A percentile compares a stretch with the other conserved stretches of the same genome.
Conservation (phyloP, 2,888 invertebrate species). For the Microchrysa polita region DNA sequence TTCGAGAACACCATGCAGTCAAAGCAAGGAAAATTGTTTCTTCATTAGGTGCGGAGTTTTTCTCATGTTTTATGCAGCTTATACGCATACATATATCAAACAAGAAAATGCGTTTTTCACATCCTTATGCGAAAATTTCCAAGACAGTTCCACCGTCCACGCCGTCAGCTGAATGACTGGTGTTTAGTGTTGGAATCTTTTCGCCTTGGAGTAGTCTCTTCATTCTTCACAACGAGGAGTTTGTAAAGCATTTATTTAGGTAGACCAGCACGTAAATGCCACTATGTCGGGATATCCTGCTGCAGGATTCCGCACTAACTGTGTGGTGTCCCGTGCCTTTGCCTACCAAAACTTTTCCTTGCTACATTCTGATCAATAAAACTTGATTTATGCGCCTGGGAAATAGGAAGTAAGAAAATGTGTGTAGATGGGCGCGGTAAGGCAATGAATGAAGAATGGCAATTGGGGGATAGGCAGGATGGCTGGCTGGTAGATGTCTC, state of each 20-base stretch:
- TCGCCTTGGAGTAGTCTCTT: conserved; percentile 32
- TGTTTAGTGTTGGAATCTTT: conserved; percentile 11
- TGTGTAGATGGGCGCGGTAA: not conserved
- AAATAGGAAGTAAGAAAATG: conserved; percentile 36
- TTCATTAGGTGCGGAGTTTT: conserved; percentile 7
- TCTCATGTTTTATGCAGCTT: not conserved
- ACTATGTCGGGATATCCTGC: not conserved
- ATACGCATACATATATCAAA: no score
- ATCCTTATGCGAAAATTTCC: conserved; percentile 29
- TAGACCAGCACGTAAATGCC: not conserved
- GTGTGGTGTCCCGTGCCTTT: no score
- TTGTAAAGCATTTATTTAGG: no score
- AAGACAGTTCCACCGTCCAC: conserved; percentile 19
- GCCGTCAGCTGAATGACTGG: conserved; percentile 9
- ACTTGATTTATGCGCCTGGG: conserved; percentile 42
- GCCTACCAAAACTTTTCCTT: not conserved
- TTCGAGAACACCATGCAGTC: not conserved
- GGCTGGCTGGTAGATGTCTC: no score
- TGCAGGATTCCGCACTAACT: not conserved
- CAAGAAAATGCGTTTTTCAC: conserved; percentile 10
- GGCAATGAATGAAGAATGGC: not conserved
- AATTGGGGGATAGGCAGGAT: not conserved
- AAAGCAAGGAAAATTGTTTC: conserved; percentile 11
- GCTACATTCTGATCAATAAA: conserved; percentile 37
- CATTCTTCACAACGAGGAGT: not conserved